Evolutionary conservation across 2,888 invertebrate species (phyloP), one percentile per base, ranked within the genome.

Genomic region (Andrena bucephala): DNA sequence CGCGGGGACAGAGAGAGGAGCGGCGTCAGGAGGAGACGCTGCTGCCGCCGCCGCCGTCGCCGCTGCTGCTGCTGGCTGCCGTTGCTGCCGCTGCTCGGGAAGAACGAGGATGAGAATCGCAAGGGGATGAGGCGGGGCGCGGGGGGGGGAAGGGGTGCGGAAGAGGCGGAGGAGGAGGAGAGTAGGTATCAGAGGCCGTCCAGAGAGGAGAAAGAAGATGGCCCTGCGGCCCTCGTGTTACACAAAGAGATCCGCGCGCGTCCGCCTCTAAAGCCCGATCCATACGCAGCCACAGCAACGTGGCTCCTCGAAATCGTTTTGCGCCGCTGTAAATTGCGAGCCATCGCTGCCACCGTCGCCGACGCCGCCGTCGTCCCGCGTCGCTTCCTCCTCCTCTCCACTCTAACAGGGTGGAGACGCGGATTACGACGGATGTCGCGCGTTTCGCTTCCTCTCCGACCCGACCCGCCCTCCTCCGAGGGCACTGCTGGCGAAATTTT

Each of bases 241-340:
- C 89, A 89, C 87, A 89, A 89, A 89, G 89, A 89, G 86, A 89
- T 86, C 89, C 88, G 85, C 85, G 83, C 72, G 86, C 84, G 85
- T 77, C 77, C 85, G 76, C 79, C 75, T 80, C 83, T 83, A 81
- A 89, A 88, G 84, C 85, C 65, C 89, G 89, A 86, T 89, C 87
- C 87, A 89, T 89, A 88, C 87, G 89, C 81, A 73, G 75, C 65
- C 66, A 62, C 68, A 71, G 66, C 81, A 50, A 59, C 81, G 77
- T 67, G 73, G 50, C 77, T 69, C 72, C 77, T 77, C 85, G 71
- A 79, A 85, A 85, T 85, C 81, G 81, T 82, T 87, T 84, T 70
- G 81, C 85, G 71, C 80, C 80, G 75, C 71, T 85, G 84, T 85
- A 78, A 85, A 87, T 87, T 80, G 77, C 79, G 66, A 85, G 50